Conservation (phyloP, 2,888 invertebrate genomes). For the Trachelus troglodyta region DNA sequence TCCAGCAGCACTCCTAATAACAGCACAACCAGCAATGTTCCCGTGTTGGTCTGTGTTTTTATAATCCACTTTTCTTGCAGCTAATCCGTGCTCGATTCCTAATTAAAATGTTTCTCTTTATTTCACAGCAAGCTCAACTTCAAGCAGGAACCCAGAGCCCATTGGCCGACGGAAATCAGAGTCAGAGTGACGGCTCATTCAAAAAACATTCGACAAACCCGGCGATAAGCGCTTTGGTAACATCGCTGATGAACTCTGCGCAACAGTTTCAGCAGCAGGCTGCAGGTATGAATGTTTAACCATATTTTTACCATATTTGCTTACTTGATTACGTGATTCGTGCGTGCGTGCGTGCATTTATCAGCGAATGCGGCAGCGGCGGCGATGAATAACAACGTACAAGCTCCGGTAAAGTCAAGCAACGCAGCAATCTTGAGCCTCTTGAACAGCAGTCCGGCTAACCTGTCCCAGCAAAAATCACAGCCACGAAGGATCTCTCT, state of each 20-base stretch:
- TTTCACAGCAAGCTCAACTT: conserved; percentile 75
- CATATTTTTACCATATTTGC: not conserved
- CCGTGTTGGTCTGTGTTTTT: conserved; percentile 68
- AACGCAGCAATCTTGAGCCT: conserved; percentile 83
- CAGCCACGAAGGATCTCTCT: conserved; percentile 60
- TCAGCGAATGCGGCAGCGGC: conserved; percentile 58
- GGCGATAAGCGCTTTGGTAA: conserved; percentile 82
- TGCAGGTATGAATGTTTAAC: conserved; percentile 59
- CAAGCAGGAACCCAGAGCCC: conserved; percentile 65
- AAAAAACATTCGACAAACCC: conserved; percentile 72
- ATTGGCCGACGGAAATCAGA: conserved; percentile 51
- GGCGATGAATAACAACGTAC: conserved; percentile 63
- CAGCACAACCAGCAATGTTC: conserved; percentile 71
- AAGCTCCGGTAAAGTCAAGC: conserved; percentile 67
- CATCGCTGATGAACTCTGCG: conserved; percentile 84
- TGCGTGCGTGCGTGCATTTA: not conserved
- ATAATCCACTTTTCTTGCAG: too few species aligned
- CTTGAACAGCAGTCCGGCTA: conserved; percentile 82
- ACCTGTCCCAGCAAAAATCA: conserved; percentile 60
- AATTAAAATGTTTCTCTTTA: conserved; percentile 7
- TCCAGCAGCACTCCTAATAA: conserved; percentile 63
- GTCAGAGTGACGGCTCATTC: conserved; percentile 68
- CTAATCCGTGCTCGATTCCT: too few species aligned
- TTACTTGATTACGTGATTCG: not conserved
- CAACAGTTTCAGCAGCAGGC: conserved; percentile 82